Evolutionary conservation across 2,797 vertebrate genomes (phyloP).

Genomic region (Lagodon rhomboides): DNA sequence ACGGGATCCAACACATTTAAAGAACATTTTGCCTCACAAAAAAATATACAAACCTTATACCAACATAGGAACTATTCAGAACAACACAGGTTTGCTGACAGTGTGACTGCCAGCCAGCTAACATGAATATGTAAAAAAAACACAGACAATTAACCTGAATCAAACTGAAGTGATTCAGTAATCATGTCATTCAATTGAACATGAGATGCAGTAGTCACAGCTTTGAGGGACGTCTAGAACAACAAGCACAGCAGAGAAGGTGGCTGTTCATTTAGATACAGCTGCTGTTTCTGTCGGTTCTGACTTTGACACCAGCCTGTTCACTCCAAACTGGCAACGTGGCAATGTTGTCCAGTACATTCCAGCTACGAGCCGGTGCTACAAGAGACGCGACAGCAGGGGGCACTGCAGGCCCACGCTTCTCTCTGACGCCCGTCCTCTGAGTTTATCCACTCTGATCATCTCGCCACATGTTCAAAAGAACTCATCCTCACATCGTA

Average conservation of each 20-base stretch:
- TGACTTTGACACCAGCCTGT: too few relatives aligned
- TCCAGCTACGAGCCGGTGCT: neutral
- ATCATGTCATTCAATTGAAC: neutral
- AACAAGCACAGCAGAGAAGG: neutral
- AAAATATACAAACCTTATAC: too few relatives aligned
- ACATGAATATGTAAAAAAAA: neutral
- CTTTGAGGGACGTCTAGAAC: neutral
- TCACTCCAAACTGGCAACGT: too few relatives aligned
- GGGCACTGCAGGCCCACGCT: constrained; percentile 55
- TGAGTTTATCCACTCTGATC: constrained; percentile 4
- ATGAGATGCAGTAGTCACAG: neutral
- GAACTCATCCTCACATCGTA: constrained; percentile 31
- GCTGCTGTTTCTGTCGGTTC: too few relatives aligned
- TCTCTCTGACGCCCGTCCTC: neutral
- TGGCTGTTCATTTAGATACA: too few relatives aligned
- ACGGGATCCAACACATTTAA: too few relatives aligned
- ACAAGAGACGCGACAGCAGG: constrained; percentile 46
- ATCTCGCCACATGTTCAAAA: constrained; percentile 7
- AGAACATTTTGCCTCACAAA: too few relatives aligned
- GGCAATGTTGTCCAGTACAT: neutral
- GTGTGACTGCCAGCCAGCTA: neutral
- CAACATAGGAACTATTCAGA: neutral
- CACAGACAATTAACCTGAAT: neutral
- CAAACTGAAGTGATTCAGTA: neutral
- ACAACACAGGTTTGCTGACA: neutral